Percentiles rank a stretch among this genome's conserved stretches.
Conservation (phyloP, 2,113 vertebrate species). For the Sialia sialis region DNA sequence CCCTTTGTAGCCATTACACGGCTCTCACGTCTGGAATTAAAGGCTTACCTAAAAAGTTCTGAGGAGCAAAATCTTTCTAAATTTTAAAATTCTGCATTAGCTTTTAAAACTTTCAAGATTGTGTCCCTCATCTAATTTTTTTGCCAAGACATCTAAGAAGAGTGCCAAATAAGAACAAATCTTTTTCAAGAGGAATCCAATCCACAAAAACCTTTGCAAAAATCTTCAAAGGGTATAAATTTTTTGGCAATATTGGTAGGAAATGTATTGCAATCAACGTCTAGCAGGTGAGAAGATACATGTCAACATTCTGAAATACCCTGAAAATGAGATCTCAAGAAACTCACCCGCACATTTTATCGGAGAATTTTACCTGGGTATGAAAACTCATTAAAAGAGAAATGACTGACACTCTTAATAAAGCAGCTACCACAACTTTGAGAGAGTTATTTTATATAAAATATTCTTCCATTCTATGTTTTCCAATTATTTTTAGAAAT, state of each 20-base stretch:
- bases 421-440: neutral
- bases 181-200: neutral
- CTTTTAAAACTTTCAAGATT: neutral
- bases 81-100: neutral
- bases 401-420: neutral
- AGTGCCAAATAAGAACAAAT: neutral
- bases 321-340: neutral
- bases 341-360: neutral
- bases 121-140: neutral
- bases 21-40: neutral
- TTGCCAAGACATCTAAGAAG: neutral
- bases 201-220: neutral
- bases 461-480: neutral
- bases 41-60: neutral
- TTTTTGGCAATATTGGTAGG: neutral
- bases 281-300: neutral
- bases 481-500: neutral
- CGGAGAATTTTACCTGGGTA: neutral
- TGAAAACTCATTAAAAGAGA: neutral
- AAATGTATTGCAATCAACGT: neutral
- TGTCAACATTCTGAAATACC: neutral
- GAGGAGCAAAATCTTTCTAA: neutral
- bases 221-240: neutral
- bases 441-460: neutral
- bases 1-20: neutral